Percentiles rank a stretch among this genome's conserved stretches.
Evolutionary conservation across 2,888 invertebrate genomes (phyloP).

Genomic region (Rhagonycha lutea): DNA sequence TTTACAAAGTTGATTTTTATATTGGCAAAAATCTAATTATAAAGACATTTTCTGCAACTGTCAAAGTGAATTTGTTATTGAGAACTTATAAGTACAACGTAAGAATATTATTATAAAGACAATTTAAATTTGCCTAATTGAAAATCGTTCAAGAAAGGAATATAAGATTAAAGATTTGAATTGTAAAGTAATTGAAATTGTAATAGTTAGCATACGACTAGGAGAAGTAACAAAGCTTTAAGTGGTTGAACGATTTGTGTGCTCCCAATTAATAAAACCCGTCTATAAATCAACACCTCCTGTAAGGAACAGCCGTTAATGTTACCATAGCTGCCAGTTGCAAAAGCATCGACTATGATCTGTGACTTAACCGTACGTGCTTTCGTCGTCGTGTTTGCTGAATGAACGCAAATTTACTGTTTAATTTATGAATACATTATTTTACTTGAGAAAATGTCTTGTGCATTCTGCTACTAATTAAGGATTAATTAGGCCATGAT

Average conservation of each 20-base stretch:
- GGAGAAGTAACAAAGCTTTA: slow-evolving; percentile 39
- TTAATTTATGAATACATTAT: slow-evolving; percentile 29
- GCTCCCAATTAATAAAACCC: slow-evolving; percentile 45
- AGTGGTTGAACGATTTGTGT: slow-evolving; percentile 39
- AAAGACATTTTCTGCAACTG: too few relatives aligned
- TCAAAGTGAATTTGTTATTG: not conserved
- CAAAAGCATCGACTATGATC: slow-evolving; percentile 46
- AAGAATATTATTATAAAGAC: not conserved
- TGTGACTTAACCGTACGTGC: slow-evolving; percentile 29
- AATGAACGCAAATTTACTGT: slow-evolving; percentile 14
- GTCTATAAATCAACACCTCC: slow-evolving; percentile 49
- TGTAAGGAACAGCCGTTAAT: slow-evolving; percentile 43
- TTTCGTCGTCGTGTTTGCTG: slow-evolving; percentile 14
- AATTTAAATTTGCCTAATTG: not conserved
- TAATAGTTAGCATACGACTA: not conserved
- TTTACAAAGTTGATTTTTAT: too few relatives aligned
- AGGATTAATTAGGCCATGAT: slow-evolving; percentile 27
- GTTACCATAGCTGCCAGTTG: slow-evolving; percentile 46
- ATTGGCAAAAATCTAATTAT: too few relatives aligned
- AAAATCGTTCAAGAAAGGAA: not conserved
- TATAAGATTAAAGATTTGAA: not conserved
- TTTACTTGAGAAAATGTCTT: slow-evolving; percentile 22
- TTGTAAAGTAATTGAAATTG: slow-evolving; percentile 17
- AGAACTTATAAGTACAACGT: not conserved
- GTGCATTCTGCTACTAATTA: slow-evolving; percentile 28